Base-by-base conservation (phyloP, 2,888 invertebrate species). In the Choristoneura rosaceana region DNA sequence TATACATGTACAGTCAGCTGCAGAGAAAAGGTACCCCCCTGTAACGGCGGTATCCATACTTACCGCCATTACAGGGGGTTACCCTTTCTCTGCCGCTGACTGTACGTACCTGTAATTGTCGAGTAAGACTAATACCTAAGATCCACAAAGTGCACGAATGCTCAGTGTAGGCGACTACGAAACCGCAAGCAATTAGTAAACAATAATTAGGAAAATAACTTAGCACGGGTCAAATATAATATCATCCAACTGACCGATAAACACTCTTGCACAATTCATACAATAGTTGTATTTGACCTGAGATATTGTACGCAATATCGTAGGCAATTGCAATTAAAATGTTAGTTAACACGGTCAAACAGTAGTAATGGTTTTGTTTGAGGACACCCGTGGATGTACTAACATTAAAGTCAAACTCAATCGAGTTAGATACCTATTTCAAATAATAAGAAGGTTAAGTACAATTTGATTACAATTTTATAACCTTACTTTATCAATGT, bases 151-250 rank as follows among this genome's bases (percentile, higher is more conserved):
- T 9, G 17, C 52, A n/a, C 8, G 52, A 17, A 52, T 17, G 15
- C 9, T 9, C 5, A 3, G 52, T 52, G 17, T 52, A 9, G 52
- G 17, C 52, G 52, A 52, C 52, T 52, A 52, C 52, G 17, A 55
- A 25, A 25, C 55, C 55, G 25, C 59, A 34, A 59, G 75, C 75
- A 62, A 75, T 67, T 61, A 63, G 73, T 65, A 76, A 78, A 78
- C 74, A 65, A 74, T 67, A 62, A 71, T 74, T 74, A 74, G 78
- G 78, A 81, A 76, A 80, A 80, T 78, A 79, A 80, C 77, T 79
- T 75, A 65, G 41, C 68, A 71, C 73, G 75, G 76, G 76, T 77
- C 77, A 76, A 8, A 73, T 67, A 64, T 52, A 65, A 60, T 73
- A 75, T 73, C 75, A 75, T 70, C 76, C 25, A 7, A 63, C 59